phyloP scores from a whole-genome alignment of 1,140 invertebrate genomes.

The Drosophila watanabei region DNA sequence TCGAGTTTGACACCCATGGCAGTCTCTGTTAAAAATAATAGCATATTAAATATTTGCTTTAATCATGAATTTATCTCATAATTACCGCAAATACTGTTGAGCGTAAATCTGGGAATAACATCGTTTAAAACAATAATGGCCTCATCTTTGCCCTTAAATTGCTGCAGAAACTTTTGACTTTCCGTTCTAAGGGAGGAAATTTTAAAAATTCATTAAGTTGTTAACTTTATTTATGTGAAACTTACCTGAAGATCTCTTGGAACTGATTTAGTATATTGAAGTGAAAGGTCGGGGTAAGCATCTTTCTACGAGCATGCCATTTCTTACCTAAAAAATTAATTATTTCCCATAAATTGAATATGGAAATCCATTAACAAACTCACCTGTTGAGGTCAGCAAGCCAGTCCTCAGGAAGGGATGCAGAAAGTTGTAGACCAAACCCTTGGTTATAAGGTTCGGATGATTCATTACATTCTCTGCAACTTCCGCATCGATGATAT shows the following conservation, averaged over 20 bases:
- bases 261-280: slow-evolving; percentile 94
- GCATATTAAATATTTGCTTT: too few species aligned
- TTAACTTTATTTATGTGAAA: slow-evolving; percentile 9
- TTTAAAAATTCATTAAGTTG: not conserved
- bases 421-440: slow-evolving; percentile 86
- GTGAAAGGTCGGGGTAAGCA: slow-evolving; percentile 96
- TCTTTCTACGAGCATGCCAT: slow-evolving; percentile 92
- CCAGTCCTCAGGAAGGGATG: slow-evolving; percentile 89
- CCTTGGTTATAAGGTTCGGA: slow-evolving; percentile 64
- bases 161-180: slow-evolving; percentile 75
- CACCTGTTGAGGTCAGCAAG: slow-evolving; percentile 88
- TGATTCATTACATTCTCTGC: slow-evolving; percentile 64
- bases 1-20: slow-evolving; percentile 90
- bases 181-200: slow-evolving; percentile 71
- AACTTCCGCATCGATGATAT: slow-evolving; percentile 65
- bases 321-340: slow-evolving; percentile 86
- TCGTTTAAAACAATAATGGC: slow-evolving; percentile 43
- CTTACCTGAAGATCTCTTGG: slow-evolving; percentile 89
- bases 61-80: too few species aligned
- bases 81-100: slow-evolving; percentile 92
- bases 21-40: slow-evolving; percentile 87
- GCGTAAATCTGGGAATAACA: slow-evolving; percentile 88
- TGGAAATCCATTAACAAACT: not conserved
- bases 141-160: slow-evolving; percentile 45
- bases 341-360: not conserved